Evolutionary conservation across 2,113 vertebrate species (phyloP).

Genomic region (Octodon degus): DNA sequence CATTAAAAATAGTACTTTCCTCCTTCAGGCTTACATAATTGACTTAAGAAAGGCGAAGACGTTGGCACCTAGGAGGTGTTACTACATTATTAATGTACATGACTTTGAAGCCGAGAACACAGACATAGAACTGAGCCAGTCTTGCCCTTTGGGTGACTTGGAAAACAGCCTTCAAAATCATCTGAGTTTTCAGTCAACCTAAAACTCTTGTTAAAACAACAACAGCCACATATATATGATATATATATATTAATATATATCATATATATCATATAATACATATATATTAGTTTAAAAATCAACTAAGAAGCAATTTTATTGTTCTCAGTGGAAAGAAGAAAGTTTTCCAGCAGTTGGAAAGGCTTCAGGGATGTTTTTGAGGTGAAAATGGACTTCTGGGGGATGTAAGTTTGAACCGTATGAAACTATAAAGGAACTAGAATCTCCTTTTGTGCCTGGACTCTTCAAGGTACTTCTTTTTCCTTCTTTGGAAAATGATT

Average conservation of each 20-base stretch:
- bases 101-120: neutral
- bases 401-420: neutral
- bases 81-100: neutral
- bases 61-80: neutral
- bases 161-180: slow-evolving; percentile 21
- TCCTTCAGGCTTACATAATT: neutral
- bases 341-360: neutral
- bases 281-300: neutral
- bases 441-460: neutral
- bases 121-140: slow-evolving; percentile 11
- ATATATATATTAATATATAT: no score
- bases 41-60: neutral
- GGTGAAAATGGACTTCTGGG: slow-evolving; percentile 18
- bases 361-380: neutral
- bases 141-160: neutral
- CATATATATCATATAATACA: no score
- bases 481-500: slow-evolving; percentile 9
- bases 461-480: neutral
- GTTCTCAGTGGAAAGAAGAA: neutral
- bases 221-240: no score
- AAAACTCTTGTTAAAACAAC: neutral
- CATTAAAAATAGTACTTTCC: neutral
- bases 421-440: neutral
- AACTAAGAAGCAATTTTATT: slow-evolving; percentile 1
- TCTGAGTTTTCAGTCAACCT: neutral